Evolutionary conservation across 2,113 vertebrate species (phyloP).

Genomic region (Parotia lawesii): DNA sequence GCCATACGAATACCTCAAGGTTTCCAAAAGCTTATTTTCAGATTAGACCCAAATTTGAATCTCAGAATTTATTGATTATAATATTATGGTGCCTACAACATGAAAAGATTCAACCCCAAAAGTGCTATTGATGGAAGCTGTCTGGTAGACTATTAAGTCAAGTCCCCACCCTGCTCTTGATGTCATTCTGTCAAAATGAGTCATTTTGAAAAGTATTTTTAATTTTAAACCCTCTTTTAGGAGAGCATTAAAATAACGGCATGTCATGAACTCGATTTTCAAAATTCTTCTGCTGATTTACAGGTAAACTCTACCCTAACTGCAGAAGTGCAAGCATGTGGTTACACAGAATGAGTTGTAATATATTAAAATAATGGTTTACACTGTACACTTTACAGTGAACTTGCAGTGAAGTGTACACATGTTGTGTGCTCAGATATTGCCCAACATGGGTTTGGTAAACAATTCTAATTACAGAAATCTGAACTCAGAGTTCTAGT

Average conservation of each 20-base stretch:
- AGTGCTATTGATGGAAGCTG: neutral
- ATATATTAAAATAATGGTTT: neutral
- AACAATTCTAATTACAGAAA: conserved; percentile 24
- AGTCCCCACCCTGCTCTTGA: neutral
- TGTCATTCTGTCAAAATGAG: neutral
- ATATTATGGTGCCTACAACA: neutral
- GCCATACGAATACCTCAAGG: neutral
- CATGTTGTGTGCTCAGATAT: neutral
- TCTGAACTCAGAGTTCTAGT: neutral
- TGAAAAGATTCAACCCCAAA: neutral
- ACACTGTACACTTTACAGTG: neutral
- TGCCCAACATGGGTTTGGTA: neutral
- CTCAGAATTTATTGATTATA: neutral
- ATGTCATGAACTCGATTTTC: neutral
- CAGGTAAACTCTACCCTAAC: neutral
- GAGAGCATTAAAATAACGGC: neutral
- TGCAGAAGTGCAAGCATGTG: neutral
- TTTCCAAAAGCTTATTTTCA: neutral
- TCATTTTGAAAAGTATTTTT: neutral
- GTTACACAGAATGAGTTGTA: neutral
- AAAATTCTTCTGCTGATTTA: neutral
- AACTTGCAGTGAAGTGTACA: neutral
- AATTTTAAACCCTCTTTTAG: neutral
- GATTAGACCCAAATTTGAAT: neutral
- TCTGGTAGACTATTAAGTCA: neutral